Evolutionary conservation across 2,888 invertebrate genomes (phyloP).

Genomic region (Hecatera dysodea): DNA sequence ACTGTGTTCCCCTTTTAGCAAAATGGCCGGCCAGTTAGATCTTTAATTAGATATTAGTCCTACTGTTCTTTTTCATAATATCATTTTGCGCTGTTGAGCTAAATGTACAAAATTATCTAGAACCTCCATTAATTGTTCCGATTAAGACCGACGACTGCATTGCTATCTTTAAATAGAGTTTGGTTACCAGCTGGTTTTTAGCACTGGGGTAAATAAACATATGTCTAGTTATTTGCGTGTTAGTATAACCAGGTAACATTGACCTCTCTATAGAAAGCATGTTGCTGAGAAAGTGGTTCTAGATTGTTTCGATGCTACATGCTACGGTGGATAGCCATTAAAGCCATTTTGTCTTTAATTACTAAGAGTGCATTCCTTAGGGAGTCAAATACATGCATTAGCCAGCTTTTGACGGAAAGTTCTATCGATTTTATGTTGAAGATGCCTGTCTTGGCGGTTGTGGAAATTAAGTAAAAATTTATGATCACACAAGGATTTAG

Average conservation of each 20-base stretch:
- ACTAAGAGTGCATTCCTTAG: conserved; percentile 60
- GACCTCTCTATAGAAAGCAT: not conserved
- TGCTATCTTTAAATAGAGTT: conserved; percentile 39
- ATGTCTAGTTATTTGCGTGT: conserved; percentile 6
- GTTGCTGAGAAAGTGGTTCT: conserved; percentile 5
- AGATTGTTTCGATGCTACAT: conserved; percentile 7
- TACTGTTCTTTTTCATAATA: conserved; percentile 3
- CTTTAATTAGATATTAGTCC: conserved; percentile 2
- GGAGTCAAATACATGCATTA: conserved; percentile 53
- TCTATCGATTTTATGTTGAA: conserved; percentile 2
- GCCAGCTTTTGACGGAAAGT: conserved; percentile 6
- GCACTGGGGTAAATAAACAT: not conserved
- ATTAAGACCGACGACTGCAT: conserved; percentile 46
- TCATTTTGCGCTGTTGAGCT: conserved; percentile 5
- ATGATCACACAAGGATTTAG: too few relatives aligned
- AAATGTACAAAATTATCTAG: conserved; percentile 38
- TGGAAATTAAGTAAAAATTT: not conserved
- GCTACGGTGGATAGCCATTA: conserved; percentile 62
- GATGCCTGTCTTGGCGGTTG: not conserved
- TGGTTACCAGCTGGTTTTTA: conserved; percentile 10
- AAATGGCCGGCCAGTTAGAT: not conserved
- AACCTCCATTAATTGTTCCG: conserved; percentile 29
- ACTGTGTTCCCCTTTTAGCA: not conserved
- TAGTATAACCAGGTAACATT: not conserved
- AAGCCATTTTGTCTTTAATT: conserved; percentile 66